Evolutionary conservation across 53 echinoderm and acorn worm genomes (phyloP), one percentile per base, ranked within the genome.

Genomic region (Hippasteria phrygiana): DNA sequence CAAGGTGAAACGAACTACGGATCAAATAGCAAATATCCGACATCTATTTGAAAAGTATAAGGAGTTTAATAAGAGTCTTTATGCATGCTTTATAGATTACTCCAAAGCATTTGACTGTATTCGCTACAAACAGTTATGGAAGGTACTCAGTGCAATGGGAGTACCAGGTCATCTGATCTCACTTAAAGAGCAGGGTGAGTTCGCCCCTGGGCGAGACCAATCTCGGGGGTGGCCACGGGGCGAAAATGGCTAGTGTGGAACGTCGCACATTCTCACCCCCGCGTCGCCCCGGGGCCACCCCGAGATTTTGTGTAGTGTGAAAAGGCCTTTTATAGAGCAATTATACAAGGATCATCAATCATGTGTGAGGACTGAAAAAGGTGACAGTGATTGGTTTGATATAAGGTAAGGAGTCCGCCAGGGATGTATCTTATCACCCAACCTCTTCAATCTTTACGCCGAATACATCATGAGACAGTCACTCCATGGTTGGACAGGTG

Each of bases 21-120:
- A 76, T 17, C 73, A 75, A 18, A 56, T 87, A 22, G 73, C 75
- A 22, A 91, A 90, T 48, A 54, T 86, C 22, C 24, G 66, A 6
- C 69, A 73, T 32, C 51, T 86, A 28, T 51, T 90, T 62, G 76
- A 86, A 40, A 86, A 86, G 73, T 62, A 48, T 31, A 37, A 22
- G 18, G 75, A 71, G 2, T 32, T n/a, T 9, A 83, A 46, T 16
- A 16, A n/a, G 37, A 69, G 9, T 32, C 36, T 83, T 3, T 71
- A 83, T 43, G 85, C 73, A 64, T 55, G 83, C 55, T 90, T 90
- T 56, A 84, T 90, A 43, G 90, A 84, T 20, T 90, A 90, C 51
- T 8, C 8, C 34, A 90, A 83, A 55, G 82, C 47, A 10, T 71
- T 83, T 55, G 65, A 82, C 71, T 79, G 67, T 78, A 66, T 79